phyloP scores from a whole-genome alignment of 2,888 invertebrate genomes.

The Lithosia quadra region DNA sequence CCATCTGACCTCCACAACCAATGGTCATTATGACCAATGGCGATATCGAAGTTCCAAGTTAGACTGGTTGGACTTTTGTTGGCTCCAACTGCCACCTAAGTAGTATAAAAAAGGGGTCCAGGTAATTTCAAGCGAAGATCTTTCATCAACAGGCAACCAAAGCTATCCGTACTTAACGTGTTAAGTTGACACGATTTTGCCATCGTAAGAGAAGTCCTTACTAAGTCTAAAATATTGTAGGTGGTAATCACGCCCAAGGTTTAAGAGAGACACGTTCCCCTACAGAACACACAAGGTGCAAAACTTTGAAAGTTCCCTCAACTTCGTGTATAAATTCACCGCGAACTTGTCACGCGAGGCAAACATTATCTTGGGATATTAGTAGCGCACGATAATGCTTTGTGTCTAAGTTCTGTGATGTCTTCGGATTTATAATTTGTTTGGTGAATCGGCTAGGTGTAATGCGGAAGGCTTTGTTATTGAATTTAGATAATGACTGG shows the following conservation, averaged over 20 bases:
- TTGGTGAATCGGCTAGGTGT: slow-evolving; percentile 29
- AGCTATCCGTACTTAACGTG: no score
- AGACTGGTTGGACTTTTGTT: no score
- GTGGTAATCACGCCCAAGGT: slow-evolving; percentile 22
- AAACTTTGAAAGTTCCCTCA: slow-evolving; percentile 39
- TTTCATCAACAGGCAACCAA: no score
- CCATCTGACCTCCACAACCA: no score
- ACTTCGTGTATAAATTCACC: slow-evolving; percentile 33
- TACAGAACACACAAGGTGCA: slow-evolving; percentile 37
- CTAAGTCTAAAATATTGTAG: not conserved
- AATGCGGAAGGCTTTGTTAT: slow-evolving; percentile 19
- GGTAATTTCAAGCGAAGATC: no score
- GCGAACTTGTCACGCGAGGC: slow-evolving; percentile 44
- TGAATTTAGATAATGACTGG: slow-evolving; percentile 14
- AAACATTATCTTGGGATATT: slow-evolving; percentile 42
- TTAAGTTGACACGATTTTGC: not conserved
- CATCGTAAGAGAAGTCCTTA: not conserved
- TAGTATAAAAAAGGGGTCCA: no score
- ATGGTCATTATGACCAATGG: no score
- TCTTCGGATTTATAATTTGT: slow-evolving; percentile 26
- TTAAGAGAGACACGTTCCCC: slow-evolving; percentile 27
- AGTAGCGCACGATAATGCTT: slow-evolving; percentile 38
- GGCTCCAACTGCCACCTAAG: no score
- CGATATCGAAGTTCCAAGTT: no score
- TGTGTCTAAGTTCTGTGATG: slow-evolving; percentile 29